Base-by-base conservation (phyloP, 2,113 vertebrate genomes). In the Sinosuthora webbiana region DNA sequence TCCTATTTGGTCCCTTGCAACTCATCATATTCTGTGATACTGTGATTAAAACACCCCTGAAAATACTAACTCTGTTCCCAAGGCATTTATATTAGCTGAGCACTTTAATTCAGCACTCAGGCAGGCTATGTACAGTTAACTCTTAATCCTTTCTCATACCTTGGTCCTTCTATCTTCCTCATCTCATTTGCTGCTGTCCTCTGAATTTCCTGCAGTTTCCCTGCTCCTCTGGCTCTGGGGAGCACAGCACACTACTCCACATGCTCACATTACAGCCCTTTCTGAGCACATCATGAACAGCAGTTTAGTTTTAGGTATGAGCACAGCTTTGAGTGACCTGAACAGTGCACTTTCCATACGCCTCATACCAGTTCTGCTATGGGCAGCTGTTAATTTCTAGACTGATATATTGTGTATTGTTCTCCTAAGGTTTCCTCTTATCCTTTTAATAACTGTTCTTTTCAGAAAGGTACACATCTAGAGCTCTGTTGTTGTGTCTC, bases 271-370 rank as follows among this genome's bases (percentile, higher is more conserved):
- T 20, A 3, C 55, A 77, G 55, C 78, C 8, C 9, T 57, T 91
- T 52, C 74, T 3, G 22, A 88, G 75, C 35, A 56, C 35, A 28
- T 70, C 39, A 25, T 74, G 37, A 88, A 44, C 21, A 73, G 37
- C 65, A 75, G 28, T 76, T 95, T 68, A 68, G 57, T 25, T 78
- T 73, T 65, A 53, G 53, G 25, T 82, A 33, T 23, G 20, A 89
- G 18, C 13, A 1, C 12, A 41, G 15, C 28, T 86, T 44, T 44
- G 52, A 56, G 70, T 56, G 62, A 73, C 55, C 47, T 5, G 0
- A 89, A 25, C 14, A 31, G 27, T 47, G 49, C 22, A 33, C 17
- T 91, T 94, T 11, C 23, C 8, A 0, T 37, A 16, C 0, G 0
- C 62, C 37, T 42, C 24, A 30, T 35, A 75, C 28, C 20, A 21